Evolutionary conservation across 2,113 vertebrate species (phyloP), one percentile per base, ranked within the genome.

Genomic region (Falco punctatus): DNA sequence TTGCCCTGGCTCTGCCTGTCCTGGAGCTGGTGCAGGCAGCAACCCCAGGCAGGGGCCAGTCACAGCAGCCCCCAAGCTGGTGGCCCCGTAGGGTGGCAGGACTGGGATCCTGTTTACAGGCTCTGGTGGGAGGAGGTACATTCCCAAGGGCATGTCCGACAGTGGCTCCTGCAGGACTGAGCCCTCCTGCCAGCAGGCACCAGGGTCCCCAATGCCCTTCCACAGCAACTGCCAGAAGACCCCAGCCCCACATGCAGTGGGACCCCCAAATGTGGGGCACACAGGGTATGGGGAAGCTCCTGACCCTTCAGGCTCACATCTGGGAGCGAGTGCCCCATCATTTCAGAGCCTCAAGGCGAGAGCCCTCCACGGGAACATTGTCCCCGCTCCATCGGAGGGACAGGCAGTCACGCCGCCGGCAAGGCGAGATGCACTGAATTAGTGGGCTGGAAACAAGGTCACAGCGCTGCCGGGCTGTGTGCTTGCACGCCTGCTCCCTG

Each of bases 381-480:
- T 81, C 61, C 85, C 78, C 1, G 3, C 71, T 71, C 48, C 21
- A 11, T 15, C 21, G 3, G 35, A 13, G 3, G 73, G 28, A 59
- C 57, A 8, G 19, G 85, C 61, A 17, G 62, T 85, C 0, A 10
- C 58, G 94, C 93, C 55, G 6, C 62, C 61, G 73, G 93, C 93
- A 7, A 75, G 73, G 70, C 27, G 24, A 57, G 79, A 79, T 22
- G 84, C 33, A 44, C 49, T 0, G 44, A 94, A 35, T 44, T 15
- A 93, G 55, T 3, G 35, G 74, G 79, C 93, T 96, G 88, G 94
- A 97, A 96, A 96, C 85, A 86, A 96, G 96, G 96, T 96, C 96
- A 96, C 7, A 4, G 62, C 17, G 8, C 84, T 91, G 77, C 61
- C 1, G 4, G 48, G 78, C 67, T 38, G 54, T 4, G 7, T 5